Conservation (phyloP, 2,113 vertebrate species). For the Mugil cephalus region DNA sequence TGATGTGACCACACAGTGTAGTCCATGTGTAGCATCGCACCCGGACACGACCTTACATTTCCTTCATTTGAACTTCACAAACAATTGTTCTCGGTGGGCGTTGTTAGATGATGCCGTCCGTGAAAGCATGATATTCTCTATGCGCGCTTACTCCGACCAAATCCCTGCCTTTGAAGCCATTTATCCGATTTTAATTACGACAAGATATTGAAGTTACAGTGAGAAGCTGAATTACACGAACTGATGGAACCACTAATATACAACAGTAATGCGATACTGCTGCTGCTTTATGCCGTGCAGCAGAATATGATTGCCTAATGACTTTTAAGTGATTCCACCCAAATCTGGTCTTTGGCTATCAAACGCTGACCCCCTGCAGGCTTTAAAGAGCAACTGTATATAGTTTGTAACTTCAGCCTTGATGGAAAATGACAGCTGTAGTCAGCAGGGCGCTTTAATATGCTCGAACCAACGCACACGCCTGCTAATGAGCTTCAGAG, state of each 20-base stretch:
- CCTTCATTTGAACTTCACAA: neutral
- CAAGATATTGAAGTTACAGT: slow-evolving; percentile 3
- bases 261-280: neutral
- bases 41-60: neutral
- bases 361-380: slow-evolving; percentile 5
- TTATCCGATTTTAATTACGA: slow-evolving; percentile 26
- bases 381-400: slow-evolving; percentile 16
- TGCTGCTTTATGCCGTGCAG: neutral
- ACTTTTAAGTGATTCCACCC: slow-evolving; percentile 14
- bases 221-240: slow-evolving; percentile 2
- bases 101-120: neutral
- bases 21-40: too few species aligned
- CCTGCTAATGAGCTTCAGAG: slow-evolving; percentile 32
- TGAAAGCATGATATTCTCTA: neutral
- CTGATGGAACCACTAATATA: slow-evolving; percentile 5
- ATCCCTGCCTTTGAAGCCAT: neutral
- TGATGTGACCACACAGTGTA: neutral
- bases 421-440: slow-evolving; percentile 14
- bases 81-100: neutral
- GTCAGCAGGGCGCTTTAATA: slow-evolving; percentile 25
- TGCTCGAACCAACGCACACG: neutral
- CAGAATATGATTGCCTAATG: slow-evolving; percentile 8
- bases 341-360: slow-evolving; percentile 5
- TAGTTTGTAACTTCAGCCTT: slow-evolving; percentile 25
- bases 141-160: neutral